These are phyloP conservation scores for Lagorchestes hirsutus DNA, from an alignment of 2,797 vertebrate species.

Conservation along the genomic window DNA sequence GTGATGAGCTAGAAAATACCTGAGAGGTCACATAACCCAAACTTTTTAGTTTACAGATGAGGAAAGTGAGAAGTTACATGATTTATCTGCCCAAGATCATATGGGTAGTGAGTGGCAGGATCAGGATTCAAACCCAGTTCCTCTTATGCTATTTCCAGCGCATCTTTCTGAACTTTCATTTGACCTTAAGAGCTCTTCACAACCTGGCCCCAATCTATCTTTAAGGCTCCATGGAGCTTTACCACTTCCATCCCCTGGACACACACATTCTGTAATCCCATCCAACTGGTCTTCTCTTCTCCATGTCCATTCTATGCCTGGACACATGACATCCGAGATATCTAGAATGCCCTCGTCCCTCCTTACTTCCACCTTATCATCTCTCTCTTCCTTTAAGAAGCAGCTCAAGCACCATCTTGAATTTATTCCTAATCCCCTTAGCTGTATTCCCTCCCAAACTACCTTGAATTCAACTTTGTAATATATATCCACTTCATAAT, in stretches of 20 bases:
- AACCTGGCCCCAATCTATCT: not conserved
- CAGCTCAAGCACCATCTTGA: not conserved
- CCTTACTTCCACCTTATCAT: not conserved
- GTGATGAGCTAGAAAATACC: not conserved
- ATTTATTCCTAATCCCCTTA: not conserved
- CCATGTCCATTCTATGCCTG: not conserved
- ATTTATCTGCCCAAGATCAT: not conserved
- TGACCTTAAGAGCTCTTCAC: not conserved
- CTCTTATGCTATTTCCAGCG: not conserved
- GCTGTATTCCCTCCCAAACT: not conserved
- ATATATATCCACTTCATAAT: not conserved
- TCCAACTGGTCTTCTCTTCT: not conserved
- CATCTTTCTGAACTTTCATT: not conserved
- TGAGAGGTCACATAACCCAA: not conserved
- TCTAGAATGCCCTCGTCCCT: not conserved
- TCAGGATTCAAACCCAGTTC: not conserved
- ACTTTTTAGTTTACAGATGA: not conserved
- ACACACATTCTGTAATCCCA: not conserved
- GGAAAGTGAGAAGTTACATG: not conserved
- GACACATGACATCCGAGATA: not conserved
- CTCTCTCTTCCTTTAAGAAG: not conserved
- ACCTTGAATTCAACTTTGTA: not conserved
- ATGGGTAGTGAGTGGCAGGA: not conserved
- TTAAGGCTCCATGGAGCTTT: not conserved
- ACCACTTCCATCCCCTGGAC: not conserved